These are phyloP conservation scores for Aphaenogaster rudis DNA, from an alignment of 1,140 invertebrate genomes.

Conservation along the genomic window DNA sequence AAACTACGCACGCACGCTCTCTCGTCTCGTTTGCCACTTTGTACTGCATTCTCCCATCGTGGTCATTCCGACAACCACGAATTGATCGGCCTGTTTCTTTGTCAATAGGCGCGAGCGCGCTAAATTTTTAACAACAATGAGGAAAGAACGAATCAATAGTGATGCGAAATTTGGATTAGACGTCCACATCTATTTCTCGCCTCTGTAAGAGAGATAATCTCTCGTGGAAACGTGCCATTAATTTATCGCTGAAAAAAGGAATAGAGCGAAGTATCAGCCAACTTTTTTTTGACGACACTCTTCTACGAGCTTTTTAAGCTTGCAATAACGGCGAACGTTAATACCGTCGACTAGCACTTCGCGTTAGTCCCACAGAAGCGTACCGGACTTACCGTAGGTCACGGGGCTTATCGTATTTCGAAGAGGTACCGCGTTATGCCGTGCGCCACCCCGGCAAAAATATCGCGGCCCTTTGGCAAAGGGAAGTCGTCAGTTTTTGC, in stretches of 20 bases:
- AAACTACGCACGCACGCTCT: conserved; percentile 64
- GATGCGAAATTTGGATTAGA: background rate
- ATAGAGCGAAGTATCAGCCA: background rate
- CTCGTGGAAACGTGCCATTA: background rate
- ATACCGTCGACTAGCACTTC: background rate
- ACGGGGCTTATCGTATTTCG: conserved; percentile 36
- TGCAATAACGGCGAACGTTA: background rate
- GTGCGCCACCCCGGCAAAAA: conserved; percentile 21
- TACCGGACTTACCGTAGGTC: background rate
- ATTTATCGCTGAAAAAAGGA: background rate
- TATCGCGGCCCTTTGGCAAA: conserved; percentile 18
- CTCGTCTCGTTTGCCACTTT: conserved; percentile 25
- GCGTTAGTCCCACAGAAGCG: background rate
- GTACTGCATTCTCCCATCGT: background rate
- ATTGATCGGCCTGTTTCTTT: conserved; percentile 12
- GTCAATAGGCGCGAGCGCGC: background rate
- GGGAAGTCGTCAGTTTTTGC: conserved; percentile 49
- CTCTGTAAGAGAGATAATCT: background rate
- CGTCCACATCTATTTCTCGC: background rate
- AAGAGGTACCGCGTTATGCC: background rate
- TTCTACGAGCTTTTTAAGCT: conserved; percentile 17
- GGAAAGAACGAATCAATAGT: background rate
- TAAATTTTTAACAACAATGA: background rate
- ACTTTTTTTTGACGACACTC: background rate
- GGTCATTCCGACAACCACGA: background rate